These are phyloP conservation scores for Drosophila greeni DNA, from an alignment of 2,888 invertebrate genomes.

Conservation along the genomic window DNA sequence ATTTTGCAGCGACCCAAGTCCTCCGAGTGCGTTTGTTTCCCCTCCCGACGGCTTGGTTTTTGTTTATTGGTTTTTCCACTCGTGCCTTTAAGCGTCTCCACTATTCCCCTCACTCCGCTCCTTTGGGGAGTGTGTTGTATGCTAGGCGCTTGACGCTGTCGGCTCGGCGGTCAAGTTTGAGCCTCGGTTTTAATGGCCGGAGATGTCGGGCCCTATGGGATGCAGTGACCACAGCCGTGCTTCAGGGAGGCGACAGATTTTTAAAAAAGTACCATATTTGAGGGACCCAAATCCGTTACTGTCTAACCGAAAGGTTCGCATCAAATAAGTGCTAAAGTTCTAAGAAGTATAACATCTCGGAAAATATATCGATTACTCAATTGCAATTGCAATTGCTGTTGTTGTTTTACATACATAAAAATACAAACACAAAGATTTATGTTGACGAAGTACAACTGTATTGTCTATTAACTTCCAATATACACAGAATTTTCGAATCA, in stretches of 20 bases:
- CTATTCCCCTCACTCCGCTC: constrained; percentile 3
- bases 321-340: neutral
- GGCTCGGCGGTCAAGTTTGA: constrained; percentile 51
- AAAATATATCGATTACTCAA: too few species aligned
- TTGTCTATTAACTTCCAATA: too few species aligned
- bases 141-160: constrained; percentile 36
- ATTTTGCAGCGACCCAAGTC: constrained; percentile 55
- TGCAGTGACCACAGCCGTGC: constrained; percentile 47
- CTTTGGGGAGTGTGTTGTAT: constrained; percentile 22
- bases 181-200: constrained; percentile 54
- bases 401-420: too few species aligned
- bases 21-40: constrained; percentile 51
- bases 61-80: constrained; percentile 69
- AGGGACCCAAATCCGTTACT: neutral
- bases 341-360: too few species aligned
- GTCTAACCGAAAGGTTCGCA: neutral
- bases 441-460: too few species aligned
- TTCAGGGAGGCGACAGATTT: constrained; percentile 17
- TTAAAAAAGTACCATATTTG: neutral
- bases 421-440: too few species aligned
- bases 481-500: too few species aligned
- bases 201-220: constrained; percentile 24
- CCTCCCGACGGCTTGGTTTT: constrained; percentile 31
- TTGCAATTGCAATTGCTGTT: too few species aligned
- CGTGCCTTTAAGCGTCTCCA: constrained; percentile 46